A percentile compares a stretch with the other conserved stretches of the same genome.
Conservation (phyloP, 1,140 invertebrate species). For the Cyphomyrmex costatus region DNA sequence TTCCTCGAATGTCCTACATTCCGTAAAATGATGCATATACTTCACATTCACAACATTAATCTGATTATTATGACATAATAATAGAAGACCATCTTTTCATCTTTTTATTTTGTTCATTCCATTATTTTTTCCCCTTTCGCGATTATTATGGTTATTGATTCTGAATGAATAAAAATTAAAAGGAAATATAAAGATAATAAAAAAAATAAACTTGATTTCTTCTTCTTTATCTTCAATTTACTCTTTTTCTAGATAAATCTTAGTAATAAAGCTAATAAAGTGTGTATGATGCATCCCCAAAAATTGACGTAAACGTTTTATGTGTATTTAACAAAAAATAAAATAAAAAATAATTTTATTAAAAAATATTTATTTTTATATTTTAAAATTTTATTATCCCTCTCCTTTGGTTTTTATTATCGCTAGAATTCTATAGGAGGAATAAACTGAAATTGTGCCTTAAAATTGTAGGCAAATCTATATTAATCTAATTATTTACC, state of each 20-base stretch:
- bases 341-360: too few relatives aligned
- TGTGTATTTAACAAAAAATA: too few relatives aligned
- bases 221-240: not conserved
- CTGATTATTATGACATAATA: not conserved
- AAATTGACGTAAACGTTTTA: too few relatives aligned
- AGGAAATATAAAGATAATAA: slow-evolving; percentile 3
- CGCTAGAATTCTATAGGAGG: too few relatives aligned
- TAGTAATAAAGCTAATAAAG: too few relatives aligned
- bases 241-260: not conserved
- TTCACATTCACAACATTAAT: not conserved
- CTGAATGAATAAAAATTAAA: not conserved
- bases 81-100: not conserved
- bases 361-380: too few relatives aligned
- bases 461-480: too few relatives aligned
- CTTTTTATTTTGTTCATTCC: not conserved
- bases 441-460: too few relatives aligned
- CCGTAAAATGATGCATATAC: slow-evolving; percentile 19
- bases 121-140: not conserved
- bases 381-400: too few relatives aligned
- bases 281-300: too few relatives aligned
- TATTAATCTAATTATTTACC: too few relatives aligned
- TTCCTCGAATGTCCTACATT: not conserved
- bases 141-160: not conserved
- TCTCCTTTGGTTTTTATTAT: too few relatives aligned
- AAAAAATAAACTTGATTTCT: not conserved